These are phyloP conservation scores for Jordanella pulchra DNA, from an alignment of 2,797 vertebrate genomes.

Conservation along the genomic window DNA sequence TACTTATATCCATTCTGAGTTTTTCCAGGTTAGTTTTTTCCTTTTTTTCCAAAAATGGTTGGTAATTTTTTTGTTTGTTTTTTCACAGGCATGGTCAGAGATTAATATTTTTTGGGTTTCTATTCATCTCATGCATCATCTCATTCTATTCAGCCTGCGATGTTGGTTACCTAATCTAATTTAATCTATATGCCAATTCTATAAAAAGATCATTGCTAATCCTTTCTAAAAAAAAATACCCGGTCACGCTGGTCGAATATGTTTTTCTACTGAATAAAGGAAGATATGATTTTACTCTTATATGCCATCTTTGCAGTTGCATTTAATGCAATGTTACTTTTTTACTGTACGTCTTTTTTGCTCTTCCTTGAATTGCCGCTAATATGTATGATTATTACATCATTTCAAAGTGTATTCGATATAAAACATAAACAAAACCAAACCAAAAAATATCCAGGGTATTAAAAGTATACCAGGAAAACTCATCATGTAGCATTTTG, in stretches of 20 bases:
- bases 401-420: not conserved
- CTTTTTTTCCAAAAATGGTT: too few species aligned
- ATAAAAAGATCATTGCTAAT: not conserved
- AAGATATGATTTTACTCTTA: not conserved
- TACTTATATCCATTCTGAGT: too few species aligned
- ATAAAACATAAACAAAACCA: not conserved
- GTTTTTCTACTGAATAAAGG: not conserved
- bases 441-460: not conserved
- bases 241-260: not conserved
- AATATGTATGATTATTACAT: not conserved
- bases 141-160: too few species aligned
- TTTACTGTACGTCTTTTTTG: not conserved
- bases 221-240: not conserved
- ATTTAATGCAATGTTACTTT: not conserved
- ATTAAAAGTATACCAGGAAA: not conserved
- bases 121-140: too few species aligned
- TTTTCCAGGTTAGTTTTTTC: too few species aligned
- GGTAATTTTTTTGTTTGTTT: too few species aligned
- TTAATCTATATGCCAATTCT: too few species aligned
- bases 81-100: too few species aligned
- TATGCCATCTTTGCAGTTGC: not conserved
- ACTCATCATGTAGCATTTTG: not conserved
- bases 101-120: too few species aligned
- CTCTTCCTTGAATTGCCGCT: not conserved
- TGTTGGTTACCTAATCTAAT: too few species aligned